Percentiles rank a stretch among this genome's conserved stretches.
Evolutionary conservation across 1,140 invertebrate species (phyloP).

Genomic region (Bombus pascuorum): DNA sequence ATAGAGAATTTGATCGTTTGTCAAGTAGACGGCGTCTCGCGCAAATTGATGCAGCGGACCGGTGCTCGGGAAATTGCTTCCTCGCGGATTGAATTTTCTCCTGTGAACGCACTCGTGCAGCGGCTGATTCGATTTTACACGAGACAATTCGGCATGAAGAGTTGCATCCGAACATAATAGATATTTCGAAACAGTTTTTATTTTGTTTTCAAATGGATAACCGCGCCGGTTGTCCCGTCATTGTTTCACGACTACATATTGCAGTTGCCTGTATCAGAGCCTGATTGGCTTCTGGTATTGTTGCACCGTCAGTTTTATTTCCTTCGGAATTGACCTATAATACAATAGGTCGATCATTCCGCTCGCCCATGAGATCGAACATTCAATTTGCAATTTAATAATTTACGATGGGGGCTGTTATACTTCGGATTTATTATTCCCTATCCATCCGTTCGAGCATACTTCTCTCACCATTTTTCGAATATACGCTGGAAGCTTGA

Average conservation of each 20-base stretch:
- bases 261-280: background rate
- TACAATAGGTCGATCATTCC: background rate
- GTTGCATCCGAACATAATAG: constrained; percentile 11
- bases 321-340: background rate
- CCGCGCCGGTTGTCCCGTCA: background rate
- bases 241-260: background rate
- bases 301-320: background rate
- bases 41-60: constrained; percentile 73
- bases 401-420: background rate
- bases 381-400: background rate
- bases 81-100: constrained; percentile 57
- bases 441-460: too few species aligned
- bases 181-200: constrained; percentile 4
- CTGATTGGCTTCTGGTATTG: background rate
- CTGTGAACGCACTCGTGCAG: background rate
- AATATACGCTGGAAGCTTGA: too few species aligned
- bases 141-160: constrained; percentile 19
- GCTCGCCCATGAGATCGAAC: background rate
- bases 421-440: too few species aligned
- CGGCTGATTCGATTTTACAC: constrained; percentile 18
- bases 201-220: background rate
- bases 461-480: too few species aligned
- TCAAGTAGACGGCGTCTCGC: constrained; percentile 80
- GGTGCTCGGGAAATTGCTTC: constrained; percentile 75
- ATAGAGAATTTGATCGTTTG: constrained; percentile 80